phyloP scores from a whole-genome alignment of 2,888 invertebrate species.

The Dicycla oo region DNA sequence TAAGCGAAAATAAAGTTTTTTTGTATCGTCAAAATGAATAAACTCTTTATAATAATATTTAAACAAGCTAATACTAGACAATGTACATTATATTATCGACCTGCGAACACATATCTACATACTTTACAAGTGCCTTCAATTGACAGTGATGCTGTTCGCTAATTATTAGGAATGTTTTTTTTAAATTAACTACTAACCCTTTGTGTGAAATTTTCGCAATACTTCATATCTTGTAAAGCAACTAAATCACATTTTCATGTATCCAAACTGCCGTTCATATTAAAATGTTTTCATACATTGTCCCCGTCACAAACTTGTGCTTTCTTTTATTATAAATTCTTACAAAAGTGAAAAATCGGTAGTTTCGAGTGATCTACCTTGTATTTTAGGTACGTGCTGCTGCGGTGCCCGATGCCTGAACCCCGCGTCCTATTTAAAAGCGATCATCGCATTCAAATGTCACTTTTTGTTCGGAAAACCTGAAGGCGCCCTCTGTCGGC shows the following conservation, averaged over 20 bases:
- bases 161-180: conserved; percentile 21
- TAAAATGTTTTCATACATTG: not conserved
- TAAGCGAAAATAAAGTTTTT: conserved; percentile 53
- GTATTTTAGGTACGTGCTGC: conserved; percentile 13
- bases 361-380: conserved; percentile 27
- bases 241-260: conserved; percentile 19
- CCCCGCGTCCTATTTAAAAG: too few relatives aligned
- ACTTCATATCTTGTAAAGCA: conserved; percentile 9
- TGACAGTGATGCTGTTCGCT: conserved; percentile 37
- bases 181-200: conserved; percentile 16
- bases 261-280: not conserved
- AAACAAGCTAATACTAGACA: conserved; percentile 74
- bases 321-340: conserved; percentile 43
- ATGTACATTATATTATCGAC: conserved; percentile 63
- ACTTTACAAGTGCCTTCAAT: conserved; percentile 58
- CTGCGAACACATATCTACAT: conserved; percentile 58
- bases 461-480: too few relatives aligned
- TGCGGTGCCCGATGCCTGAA: not conserved
- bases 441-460: too few relatives aligned
- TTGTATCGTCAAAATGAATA: conserved; percentile 52
- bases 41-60: conserved; percentile 58
- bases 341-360: conserved; percentile 64
- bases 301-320: not conserved
- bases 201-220: conserved; percentile 4
- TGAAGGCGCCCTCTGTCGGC: too few relatives aligned